A percentile compares a stretch with the other conserved stretches of the same genome.
Conservation (phyloP, 2,888 invertebrate genomes). For the Apeira syringaria region DNA sequence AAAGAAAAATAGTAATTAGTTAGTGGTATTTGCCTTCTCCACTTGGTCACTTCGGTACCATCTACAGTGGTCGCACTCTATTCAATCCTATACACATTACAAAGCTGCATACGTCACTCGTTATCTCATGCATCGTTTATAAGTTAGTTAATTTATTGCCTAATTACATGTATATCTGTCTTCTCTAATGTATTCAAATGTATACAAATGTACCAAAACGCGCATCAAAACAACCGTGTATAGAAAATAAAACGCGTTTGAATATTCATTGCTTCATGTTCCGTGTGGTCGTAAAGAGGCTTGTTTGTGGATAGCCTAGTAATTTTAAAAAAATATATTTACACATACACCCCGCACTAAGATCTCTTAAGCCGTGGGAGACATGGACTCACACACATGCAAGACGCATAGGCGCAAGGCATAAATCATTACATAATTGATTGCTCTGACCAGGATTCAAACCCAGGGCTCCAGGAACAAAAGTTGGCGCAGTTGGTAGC, state of each 20-base stretch:
- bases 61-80: not conserved
- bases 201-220: conserved; percentile 35
- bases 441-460: too few species aligned
- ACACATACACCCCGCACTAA: too few species aligned
- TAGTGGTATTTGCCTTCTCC: too few species aligned
- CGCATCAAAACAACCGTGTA: conserved; percentile 40
- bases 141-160: conserved; percentile 61
- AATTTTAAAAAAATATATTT: too few species aligned
- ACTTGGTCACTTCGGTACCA: too few species aligned
- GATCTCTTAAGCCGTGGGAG: too few species aligned
- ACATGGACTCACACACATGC: too few species aligned
- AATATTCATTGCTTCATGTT: conserved; percentile 43
- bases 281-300: not conserved
- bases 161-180: conserved; percentile 60
- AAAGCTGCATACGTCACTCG: conserved; percentile 5
- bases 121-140: conserved; percentile 27
- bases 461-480: too few species aligned
- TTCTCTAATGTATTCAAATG: conserved; percentile 36
- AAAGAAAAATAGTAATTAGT: too few species aligned
- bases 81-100: not conserved
- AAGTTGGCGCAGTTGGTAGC: too few species aligned
- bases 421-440: too few species aligned
- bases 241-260: conserved; percentile 48
- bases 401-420: too few species aligned
- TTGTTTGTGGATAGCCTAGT: not conserved